Conservation (phyloP, 2,113 vertebrate genomes). For the Bos indicus region DNA sequence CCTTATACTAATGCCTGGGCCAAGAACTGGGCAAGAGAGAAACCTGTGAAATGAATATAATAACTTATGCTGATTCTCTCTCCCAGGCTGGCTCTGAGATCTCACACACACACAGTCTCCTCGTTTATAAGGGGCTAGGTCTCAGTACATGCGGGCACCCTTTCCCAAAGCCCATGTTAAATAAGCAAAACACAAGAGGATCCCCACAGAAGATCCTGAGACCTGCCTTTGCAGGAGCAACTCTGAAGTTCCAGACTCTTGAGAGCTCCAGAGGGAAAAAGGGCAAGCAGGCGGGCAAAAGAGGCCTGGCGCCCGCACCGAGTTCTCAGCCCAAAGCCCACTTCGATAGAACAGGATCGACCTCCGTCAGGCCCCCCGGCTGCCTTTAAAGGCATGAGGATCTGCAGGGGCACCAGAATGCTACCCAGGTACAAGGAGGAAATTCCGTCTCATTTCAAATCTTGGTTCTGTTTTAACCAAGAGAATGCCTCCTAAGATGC, state of each 20-base stretch:
- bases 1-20: constrained; percentile 15
- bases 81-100: not conserved
- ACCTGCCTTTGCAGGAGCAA: not conserved
- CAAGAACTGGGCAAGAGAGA: not conserved
- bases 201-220: not conserved
- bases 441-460: not conserved
- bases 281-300: not conserved
- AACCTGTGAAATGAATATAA: not conserved
- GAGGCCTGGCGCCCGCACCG: constrained; percentile 14
- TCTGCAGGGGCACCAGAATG: not conserved
- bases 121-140: not conserved
- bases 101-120: not conserved
- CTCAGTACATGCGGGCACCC: not conserved
- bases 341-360: not conserved
- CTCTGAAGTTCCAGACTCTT: not conserved
- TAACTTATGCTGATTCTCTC: not conserved
- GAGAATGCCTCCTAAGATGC: not conserved
- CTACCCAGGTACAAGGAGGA: not conserved
- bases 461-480: constrained; percentile 35
- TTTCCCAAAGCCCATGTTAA: constrained; percentile 41
- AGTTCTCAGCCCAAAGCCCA: not conserved
- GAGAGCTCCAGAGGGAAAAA: not conserved
- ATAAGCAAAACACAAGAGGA: constrained; percentile 9
- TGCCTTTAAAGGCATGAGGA: not conserved
- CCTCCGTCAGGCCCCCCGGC: rapidly evolving